Evolutionary conservation across 2,797 vertebrate species (phyloP), one percentile per base, ranked within the genome.

Genomic region (Enoplosus armatus): DNA sequence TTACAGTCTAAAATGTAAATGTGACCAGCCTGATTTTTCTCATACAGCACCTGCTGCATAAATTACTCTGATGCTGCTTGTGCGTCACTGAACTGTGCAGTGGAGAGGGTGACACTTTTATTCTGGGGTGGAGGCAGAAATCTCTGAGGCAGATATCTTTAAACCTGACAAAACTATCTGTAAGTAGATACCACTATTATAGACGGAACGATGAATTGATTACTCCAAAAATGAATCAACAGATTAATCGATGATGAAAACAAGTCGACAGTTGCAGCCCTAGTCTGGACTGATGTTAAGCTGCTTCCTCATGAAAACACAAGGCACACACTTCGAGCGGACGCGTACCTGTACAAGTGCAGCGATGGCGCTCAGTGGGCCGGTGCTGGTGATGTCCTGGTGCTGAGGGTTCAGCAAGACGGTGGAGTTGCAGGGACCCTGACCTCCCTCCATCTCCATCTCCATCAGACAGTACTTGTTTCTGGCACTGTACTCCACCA

Each of bases 401-500:
- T 73, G 73, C 66, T 51, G 85, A 5, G 94, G 72, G 47, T 61
- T 95, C 60, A 92, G 88, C 85, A 97, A 92, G 20, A 98, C 95
- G 31, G 96, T 95, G 87, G 92, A 83, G 83, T 98, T 96, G 77
- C 97, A 98, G 74, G 97, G 97, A 39, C 91, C 91, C 64, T 88
- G 88, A 72, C 88, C 87, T 71, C 93, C 96, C 0, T 97, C 95
- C 75, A 97, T 97, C 92, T 98, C 96, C 98, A 98, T 98, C 87
- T 97, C 98, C 91, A 98, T 97, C 29, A 99, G 95, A 79, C 96
- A 97, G 94, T 97, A 97, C 55, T 97, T 90, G 89, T 99, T 99
- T 86, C 97, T 96, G 85, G 98, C 97, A 64, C 98, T 99, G 89
- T 99, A 99, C 68, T 99, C 98, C 72, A 99, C 98, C 53, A 99